phyloP scores from a whole-genome alignment of 2,113 vertebrate species.

The Columba livia region DNA sequence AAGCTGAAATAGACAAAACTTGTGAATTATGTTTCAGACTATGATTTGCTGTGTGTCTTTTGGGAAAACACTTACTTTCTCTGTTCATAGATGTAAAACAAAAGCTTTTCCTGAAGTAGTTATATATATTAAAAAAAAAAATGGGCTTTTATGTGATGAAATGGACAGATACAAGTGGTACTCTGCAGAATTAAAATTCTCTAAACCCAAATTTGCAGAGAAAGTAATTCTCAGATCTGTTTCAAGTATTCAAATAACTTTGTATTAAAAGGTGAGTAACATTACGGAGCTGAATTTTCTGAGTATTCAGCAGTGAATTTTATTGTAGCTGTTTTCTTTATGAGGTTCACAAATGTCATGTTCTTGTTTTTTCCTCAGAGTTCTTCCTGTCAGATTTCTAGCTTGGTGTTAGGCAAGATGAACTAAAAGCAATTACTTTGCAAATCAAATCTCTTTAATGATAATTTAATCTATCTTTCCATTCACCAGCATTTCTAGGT shows the following conservation, averaged over 20 bases:
- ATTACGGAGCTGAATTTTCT: background rate
- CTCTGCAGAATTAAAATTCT: background rate
- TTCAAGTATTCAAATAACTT: background rate
- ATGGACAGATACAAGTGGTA: background rate
- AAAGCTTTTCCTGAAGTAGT: background rate
- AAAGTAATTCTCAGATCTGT: background rate
- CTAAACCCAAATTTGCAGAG: background rate
- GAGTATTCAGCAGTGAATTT: background rate
- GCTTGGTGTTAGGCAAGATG: background rate
- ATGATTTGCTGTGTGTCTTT: background rate
- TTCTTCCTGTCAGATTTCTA: background rate
- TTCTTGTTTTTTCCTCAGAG: background rate
- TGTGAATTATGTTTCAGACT: background rate
- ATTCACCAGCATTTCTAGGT: background rate
- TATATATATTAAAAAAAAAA: no score
- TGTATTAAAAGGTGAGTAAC: background rate
- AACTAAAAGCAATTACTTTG: background rate
- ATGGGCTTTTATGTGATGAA: background rate
- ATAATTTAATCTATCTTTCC: background rate
- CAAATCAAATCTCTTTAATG: background rate
- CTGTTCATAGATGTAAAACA: background rate
- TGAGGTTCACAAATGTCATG: background rate
- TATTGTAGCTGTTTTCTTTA: background rate
- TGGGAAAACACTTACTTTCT: background rate
- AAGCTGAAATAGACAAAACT: background rate